Evolutionary conservation across 2,797 vertebrate genomes (phyloP), one percentile per base, ranked within the genome.

Genomic region (Microchirus variegatus): DNA sequence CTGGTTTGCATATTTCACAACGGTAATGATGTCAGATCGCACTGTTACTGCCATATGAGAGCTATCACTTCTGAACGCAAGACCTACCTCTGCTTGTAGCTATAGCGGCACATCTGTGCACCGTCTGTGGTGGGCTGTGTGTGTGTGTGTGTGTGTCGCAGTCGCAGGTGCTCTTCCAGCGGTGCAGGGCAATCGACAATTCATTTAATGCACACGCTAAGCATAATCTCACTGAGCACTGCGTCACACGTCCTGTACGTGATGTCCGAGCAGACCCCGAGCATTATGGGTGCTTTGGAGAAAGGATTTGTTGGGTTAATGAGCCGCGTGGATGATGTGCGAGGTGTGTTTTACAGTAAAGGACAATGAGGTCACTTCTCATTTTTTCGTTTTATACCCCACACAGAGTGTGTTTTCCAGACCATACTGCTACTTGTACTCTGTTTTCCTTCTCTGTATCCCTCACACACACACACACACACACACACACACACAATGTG

Each of bases 1-100:
- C 64, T 56, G 69, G 79, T 56, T 56, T 63, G 64, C 82, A 83
- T 78, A 83, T 87, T 86, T 87, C 58, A 70, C 48, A 78, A 71
- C 78, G 83, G 85, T 89, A 89, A 89, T 91, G 80, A 93, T 91
- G 88, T 91, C 88, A 91, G 79, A 87, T 88, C 85, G 81, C 66
- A 78, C 73, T 88, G 87, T 87, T 90, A 78, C 80, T 82, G 89
- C 90, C 88, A 71, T 75, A 71, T 86, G 86, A 70, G 82, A 87
- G 74, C 87, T 83, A 87, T 86, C 83, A 81, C 66, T 83, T 83
- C 68, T 84, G 77, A 87, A 76, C 77, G 83, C 73, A 70, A 87
- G 89, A 90, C 88, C 89, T 78, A 90, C 85, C 82, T 90, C 82
- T 87, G 77, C 81, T 73, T 67, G 58, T 86, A 85, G 84, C 82